Evolutionary conservation across 2,113 vertebrate genomes (phyloP).

Genomic region (Cyprinus carpio): DNA sequence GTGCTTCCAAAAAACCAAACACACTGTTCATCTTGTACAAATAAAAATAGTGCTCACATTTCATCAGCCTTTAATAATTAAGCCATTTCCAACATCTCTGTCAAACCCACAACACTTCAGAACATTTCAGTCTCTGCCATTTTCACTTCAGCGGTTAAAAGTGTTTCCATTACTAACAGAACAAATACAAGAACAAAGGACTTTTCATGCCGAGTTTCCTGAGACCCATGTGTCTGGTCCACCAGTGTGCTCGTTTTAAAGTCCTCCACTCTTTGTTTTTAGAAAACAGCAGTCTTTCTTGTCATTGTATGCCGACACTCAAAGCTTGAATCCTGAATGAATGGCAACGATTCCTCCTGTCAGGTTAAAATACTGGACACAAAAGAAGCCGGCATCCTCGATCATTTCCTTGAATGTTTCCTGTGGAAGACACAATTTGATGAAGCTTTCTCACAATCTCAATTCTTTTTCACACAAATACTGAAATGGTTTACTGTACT

Average conservation of each 20-base stretch:
- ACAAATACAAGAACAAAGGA: not conserved
- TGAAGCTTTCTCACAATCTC: not conserved
- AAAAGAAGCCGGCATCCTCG: slow-evolving; percentile 88
- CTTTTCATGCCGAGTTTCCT: not conserved
- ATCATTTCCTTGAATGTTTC: slow-evolving; percentile 91
- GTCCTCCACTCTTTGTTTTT: too few relatives aligned
- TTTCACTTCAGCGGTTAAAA: not conserved
- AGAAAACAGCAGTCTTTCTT: too few relatives aligned
- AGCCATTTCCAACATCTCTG: not conserved
- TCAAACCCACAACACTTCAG: not conserved
- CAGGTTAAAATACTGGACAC: slow-evolving; percentile 84
- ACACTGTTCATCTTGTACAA: not conserved
- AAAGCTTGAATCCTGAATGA: slow-evolving; percentile 97
- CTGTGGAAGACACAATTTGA: slow-evolving; percentile 65
- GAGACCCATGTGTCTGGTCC: not conserved
- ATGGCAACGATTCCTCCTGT: slow-evolving; percentile 88
- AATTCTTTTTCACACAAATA: not conserved
- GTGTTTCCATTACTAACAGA: not conserved
- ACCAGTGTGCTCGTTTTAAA: too few relatives aligned
- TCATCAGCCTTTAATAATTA: not conserved
- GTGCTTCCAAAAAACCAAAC: not conserved
- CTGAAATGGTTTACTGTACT: not conserved
- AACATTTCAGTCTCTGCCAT: not conserved
- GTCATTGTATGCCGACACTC: slow-evolving; percentile 49
- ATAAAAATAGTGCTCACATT: not conserved